A percentile compares a stretch with the other conserved stretches of the same genome.
These are phyloP conservation scores for Nerophis lumbriciformis DNA, from an alignment of 2,113 vertebrate genomes.

Conservation along the genomic window DNA sequence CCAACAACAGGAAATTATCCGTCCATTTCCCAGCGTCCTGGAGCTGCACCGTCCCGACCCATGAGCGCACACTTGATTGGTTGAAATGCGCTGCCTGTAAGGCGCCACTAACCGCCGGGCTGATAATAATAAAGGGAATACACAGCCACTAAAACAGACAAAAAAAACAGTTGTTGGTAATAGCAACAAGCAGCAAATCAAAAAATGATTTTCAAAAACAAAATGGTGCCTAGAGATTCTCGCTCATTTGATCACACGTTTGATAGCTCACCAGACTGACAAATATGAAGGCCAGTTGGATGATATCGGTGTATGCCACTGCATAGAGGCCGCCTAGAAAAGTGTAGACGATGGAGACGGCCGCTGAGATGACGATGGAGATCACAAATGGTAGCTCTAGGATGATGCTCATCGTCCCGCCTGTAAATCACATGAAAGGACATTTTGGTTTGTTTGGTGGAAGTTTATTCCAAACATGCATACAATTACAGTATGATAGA, in stretches of 20 bases:
- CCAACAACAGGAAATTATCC: slow-evolving; percentile 72
- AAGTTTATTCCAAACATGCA: too few species aligned
- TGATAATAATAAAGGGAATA: slow-evolving; percentile 69
- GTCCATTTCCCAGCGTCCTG: slow-evolving; percentile 65
- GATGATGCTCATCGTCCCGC: slow-evolving; percentile 73
- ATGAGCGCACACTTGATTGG: slow-evolving; percentile 24
- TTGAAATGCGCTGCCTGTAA: slow-evolving; percentile 41
- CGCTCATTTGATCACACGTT: not conserved
- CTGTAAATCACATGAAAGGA: slow-evolving; percentile 40
- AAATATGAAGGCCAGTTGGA: slow-evolving; percentile 71
- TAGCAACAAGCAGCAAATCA: not conserved
- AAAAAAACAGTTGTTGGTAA: slow-evolving; percentile 1
- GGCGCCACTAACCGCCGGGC: slow-evolving; percentile 61
- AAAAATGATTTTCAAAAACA: not conserved
- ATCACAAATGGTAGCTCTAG: slow-evolving; percentile 61
- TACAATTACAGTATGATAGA: too few species aligned
- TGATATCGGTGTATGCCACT: slow-evolving; percentile 77
- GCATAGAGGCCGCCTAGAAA: slow-evolving; percentile 75
- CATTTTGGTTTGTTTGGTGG: too few species aligned
- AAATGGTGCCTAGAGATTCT: not conserved
- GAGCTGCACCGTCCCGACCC: slow-evolving; percentile 40
- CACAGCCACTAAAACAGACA: slow-evolving; percentile 66
- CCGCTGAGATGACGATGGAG: slow-evolving; percentile 71
- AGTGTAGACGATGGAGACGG: slow-evolving; percentile 70
- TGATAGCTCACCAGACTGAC: slow-evolving; percentile 72